Percentiles rank a stretch among this genome's conserved stretches.
phyloP scores from a whole-genome alignment of 2,888 invertebrate species.

The Tubulanus polymorphus region DNA sequence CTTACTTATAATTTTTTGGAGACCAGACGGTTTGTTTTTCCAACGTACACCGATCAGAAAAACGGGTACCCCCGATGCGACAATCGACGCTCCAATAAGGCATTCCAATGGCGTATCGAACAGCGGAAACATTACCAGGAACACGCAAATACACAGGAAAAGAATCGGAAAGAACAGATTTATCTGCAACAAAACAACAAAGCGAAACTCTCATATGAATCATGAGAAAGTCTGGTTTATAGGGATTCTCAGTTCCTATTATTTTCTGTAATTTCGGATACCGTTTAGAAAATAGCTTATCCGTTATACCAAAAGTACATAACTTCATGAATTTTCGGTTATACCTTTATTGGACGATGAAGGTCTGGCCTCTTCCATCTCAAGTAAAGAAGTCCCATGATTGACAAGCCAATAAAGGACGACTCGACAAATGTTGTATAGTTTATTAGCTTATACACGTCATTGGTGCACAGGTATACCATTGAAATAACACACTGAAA shows the following conservation, averaged over 20 bases:
- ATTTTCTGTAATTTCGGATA: too few relatives aligned
- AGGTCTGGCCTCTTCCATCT: constrained; percentile 29
- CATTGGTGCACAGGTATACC: constrained; percentile 77
- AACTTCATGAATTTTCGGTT: too few relatives aligned
- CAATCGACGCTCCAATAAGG: constrained; percentile 72
- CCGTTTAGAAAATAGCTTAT: too few relatives aligned
- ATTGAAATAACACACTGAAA: constrained; percentile 75
- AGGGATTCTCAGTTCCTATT: too few relatives aligned
- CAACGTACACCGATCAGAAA: constrained; percentile 71
- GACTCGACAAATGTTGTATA: constrained; percentile 85
- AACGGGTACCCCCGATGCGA: constrained; percentile 77
- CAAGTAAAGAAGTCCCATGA: constrained; percentile 30
- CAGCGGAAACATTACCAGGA: constrained; percentile 74
- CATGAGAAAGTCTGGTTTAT: too few relatives aligned
- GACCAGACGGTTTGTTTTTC: constrained; percentile 54
- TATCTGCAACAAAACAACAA: constrained; percentile 63
- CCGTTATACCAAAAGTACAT: too few relatives aligned
- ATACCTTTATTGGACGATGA: constrained; percentile 37
- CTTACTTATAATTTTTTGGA: constrained; percentile 30
- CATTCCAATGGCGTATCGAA: constrained; percentile 77
- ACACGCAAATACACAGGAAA: constrained; percentile 73
- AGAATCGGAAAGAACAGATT: constrained; percentile 69
- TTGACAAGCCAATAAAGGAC: constrained; percentile 77
- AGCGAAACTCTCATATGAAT: too few relatives aligned
- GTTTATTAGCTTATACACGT: constrained; percentile 81